Conservation (phyloP, 2,888 invertebrate genomes). For the Cecidostiba fungosa region DNA sequence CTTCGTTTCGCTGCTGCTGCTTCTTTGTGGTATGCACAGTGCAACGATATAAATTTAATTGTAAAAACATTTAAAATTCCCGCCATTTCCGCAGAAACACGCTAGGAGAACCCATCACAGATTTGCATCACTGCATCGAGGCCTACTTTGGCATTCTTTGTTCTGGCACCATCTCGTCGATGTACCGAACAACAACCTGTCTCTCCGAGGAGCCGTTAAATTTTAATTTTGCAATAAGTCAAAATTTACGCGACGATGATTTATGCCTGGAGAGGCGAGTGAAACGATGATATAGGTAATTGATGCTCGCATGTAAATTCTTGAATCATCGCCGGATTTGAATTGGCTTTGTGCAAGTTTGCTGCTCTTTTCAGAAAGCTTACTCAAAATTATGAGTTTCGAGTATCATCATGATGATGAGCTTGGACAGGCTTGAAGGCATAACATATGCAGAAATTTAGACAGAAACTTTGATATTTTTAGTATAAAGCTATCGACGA, state of each 20-base stretch:
- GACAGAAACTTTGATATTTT: slow-evolving; percentile 2
- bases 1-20: neutral
- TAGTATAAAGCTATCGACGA: slow-evolving; percentile 1
- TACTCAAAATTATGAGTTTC: neutral
- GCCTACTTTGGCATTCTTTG: slow-evolving; percentile 67
- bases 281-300: slow-evolving; percentile 30
- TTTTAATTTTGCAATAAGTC: slow-evolving; percentile 25
- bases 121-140: slow-evolving; percentile 64
- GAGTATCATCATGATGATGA: neutral
- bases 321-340: slow-evolving; percentile 37
- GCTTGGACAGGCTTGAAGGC: neutral
- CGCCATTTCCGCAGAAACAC: slow-evolving; percentile 48
- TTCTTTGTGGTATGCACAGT: neutral
- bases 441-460: neutral
- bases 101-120: slow-evolving; percentile 63
- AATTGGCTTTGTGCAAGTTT: neutral
- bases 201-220: neutral
- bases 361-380: slow-evolving; percentile 2
- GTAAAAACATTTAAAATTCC: slow-evolving; percentile 31
- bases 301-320: slow-evolving; percentile 32
- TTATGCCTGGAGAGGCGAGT: slow-evolving; percentile 15
- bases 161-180: slow-evolving; percentile 45
- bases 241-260: slow-evolving; percentile 36
- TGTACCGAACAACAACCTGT: neutral
- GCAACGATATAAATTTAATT: neutral